Evolutionary conservation across 1,140 invertebrate genomes (phyloP), one percentile per base, ranked within the genome.

Genomic region (Drosophila teissieri): DNA sequence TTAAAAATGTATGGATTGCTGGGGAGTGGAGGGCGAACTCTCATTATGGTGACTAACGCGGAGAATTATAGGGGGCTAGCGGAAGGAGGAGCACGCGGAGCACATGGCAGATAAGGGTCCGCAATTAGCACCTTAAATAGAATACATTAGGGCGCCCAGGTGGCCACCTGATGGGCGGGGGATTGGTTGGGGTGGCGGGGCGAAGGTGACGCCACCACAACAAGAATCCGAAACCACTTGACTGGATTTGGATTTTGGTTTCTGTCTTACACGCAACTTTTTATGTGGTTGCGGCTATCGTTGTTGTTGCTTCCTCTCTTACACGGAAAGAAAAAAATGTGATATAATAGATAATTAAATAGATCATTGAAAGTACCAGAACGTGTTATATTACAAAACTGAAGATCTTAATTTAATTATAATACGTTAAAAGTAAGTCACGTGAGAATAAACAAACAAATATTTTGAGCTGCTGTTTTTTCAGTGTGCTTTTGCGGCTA

Each of bases 51-150:
- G 68, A 72, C 68, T 72, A 72, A 72, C 51, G 51, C 37, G 6
- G 42, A 48, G 65, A 56, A 31, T 14, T 8, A 14, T 7, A 61
- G 42, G 63, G 36, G 36, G 31, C 31, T 2, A 19, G 58, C 36
- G 37, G 36, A 15, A 10, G 19, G 17, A 31, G 27, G 15, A 45
- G 55, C 10, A 19, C 61, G 2, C 54, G 8, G 31, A 72, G 64
- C 68, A 72, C 68, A 72, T 68, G 73, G 72, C 49, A 75, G 72
- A 72, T 72, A 72, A 72, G 67, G 64, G 64, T 70, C 19, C 68
- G 72, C 73, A 76, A 77, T 77, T 77, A 77, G 74, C 76, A 72
- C 55, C 52, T 68, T 65, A 63, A 73, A 78, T 73, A 73, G 76
- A 78, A 78, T 78, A 72, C 53, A 78, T 76, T 76, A 76, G 53